Evolutionary conservation across 2,888 invertebrate genomes (phyloP), one percentile per base, ranked within the genome.

Genomic region (Biston stratarius): DNA sequence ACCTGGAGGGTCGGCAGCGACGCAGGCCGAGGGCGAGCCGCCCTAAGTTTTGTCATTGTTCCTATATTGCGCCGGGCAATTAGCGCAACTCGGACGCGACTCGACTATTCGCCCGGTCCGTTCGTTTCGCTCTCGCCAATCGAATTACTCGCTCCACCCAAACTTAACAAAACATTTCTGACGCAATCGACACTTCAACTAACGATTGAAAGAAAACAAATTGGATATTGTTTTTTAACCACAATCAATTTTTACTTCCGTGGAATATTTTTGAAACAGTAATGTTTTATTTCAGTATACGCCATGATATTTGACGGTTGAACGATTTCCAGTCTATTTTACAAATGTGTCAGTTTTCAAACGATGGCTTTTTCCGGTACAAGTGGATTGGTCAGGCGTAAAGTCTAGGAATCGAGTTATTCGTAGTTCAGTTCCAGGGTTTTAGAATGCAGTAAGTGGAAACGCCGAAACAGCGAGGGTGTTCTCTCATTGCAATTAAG

Each of bases 1-100:
- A 87, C 85, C 84, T 86, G 81, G 85, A 86, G 86, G 82, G 81
- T 82, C 81, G 83, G 77, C 64, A 58, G 60, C 79, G 83, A 80
- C 81, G 84, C 86, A 85, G 84, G 80, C 81, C 85, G 86, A 85
- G 84, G 83, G 80, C 84, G 86, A 85, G 84, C 83, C 86, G 86
- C 77, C 79, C 83, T 81, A 92, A 93, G 87, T 92, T 93, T 91
- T 91, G 90, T 91, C 90, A 92, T 93, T 93, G 93, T 93, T 92
- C 90, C 89, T 87, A 87, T 91, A 92, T 92, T 91, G 91, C 89
- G 86, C 89, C 84, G 80, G 89, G 93, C 93, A 93, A 93, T 93
- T 93, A 93, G 91, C 85, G 85, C 87, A 82, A 84, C 86, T 87
- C 83, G 87, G 88, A 86, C 85, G 82, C 82, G 83, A 79, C 76